phyloP scores from a whole-genome alignment of 2,888 invertebrate species.

The Theodoxus fluviatilis region DNA sequence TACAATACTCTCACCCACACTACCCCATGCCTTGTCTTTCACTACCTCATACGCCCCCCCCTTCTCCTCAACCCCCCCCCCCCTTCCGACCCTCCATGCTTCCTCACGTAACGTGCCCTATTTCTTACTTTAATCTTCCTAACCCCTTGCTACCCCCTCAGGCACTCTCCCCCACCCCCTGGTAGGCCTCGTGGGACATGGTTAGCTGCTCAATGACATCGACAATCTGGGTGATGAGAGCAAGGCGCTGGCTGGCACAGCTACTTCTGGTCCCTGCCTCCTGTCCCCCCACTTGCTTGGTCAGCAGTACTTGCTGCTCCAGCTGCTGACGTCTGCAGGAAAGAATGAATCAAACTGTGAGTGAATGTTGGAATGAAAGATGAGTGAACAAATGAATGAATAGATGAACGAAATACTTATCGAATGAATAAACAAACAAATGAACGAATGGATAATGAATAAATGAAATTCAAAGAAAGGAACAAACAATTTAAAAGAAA shows the following conservation, averaged over 20 bases:
- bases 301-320: constrained; percentile 32
- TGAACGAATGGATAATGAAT: background rate
- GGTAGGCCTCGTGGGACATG: constrained; percentile 42
- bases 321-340: constrained; percentile 34
- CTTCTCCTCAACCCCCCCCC: no score
- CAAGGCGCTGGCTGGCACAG: constrained; percentile 31
- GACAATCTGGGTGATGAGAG: constrained; percentile 38
- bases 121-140: no score
- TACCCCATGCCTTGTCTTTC: no score
- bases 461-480: background rate
- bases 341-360: background rate
- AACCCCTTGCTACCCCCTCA: no score
- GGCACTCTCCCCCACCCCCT: no score
- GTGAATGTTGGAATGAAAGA: background rate
- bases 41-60: no score
- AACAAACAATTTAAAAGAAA: no score
- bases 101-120: no score
- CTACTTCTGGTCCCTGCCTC: constrained; percentile 14
- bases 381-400: background rate
- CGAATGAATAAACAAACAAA: background rate
- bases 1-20: no score
- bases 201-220: constrained; percentile 45
- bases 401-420: background rate
- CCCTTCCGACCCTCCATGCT: no score
- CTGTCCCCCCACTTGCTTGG: background rate